Percentiles rank a stretch among this genome's conserved stretches.
Evolutionary conservation across 2,888 invertebrate species (phyloP).

Genomic region (Philonicus albiceps): DNA sequence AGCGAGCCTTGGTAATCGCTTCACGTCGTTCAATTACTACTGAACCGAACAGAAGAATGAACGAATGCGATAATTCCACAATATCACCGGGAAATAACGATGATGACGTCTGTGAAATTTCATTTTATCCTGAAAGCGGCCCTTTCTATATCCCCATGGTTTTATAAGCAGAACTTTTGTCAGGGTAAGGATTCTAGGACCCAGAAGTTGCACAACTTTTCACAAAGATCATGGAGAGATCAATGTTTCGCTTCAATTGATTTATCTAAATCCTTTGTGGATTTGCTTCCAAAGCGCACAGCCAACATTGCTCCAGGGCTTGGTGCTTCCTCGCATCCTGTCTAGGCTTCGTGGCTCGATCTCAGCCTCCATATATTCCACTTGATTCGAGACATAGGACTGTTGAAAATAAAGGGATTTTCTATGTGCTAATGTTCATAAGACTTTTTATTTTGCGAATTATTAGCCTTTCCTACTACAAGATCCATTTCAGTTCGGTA

Average conservation of each 20-base stretch:
- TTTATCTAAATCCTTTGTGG: background rate
- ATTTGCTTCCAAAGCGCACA: slow-evolving; percentile 3
- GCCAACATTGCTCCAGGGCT: background rate
- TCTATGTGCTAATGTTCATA: background rate
- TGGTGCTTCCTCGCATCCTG: background rate
- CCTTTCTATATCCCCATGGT: background rate
- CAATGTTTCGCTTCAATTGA: slow-evolving; percentile 6
- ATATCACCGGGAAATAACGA: background rate
- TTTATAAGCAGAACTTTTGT: background rate
- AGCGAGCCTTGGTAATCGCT: background rate
- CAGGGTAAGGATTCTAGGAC: background rate
- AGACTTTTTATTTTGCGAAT: background rate
- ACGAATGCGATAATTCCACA: background rate
- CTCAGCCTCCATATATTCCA: background rate
- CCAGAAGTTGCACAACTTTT: slow-evolving; percentile 7
- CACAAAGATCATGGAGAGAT: background rate
- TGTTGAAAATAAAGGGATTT: slow-evolving; percentile 3
- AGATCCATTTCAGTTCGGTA: background rate
- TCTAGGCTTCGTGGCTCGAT: background rate
- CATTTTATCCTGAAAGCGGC: background rate
- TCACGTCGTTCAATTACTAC: slow-evolving; percentile 13
- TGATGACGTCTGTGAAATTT: slow-evolving; percentile 11
- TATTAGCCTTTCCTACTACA: background rate
- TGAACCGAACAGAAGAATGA: background rate
- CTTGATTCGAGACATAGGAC: background rate